These are phyloP conservation scores for Hololepta plana DNA, from an alignment of 2,888 invertebrate genomes.

Conservation along the genomic window DNA sequence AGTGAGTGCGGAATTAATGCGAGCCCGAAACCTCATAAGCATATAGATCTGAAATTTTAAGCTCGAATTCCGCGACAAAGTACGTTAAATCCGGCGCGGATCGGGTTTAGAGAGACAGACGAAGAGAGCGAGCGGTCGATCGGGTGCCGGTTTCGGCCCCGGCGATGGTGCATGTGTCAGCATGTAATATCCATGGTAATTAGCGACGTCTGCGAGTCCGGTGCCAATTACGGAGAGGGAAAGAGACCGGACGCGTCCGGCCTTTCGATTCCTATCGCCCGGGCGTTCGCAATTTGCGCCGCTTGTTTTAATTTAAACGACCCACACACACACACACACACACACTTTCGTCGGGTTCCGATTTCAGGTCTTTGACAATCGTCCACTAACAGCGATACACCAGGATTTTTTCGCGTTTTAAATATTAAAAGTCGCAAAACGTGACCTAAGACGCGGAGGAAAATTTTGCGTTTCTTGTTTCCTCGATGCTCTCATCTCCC, in stretches of 20 bases:
- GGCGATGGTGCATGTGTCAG: slow-evolving; percentile 18
- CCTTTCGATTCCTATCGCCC: slow-evolving; percentile 21
- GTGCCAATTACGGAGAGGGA: slow-evolving; percentile 10
- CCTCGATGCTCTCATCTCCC: too few relatives aligned
- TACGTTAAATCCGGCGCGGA: too few relatives aligned
- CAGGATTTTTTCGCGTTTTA: too few relatives aligned
- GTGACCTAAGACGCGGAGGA: too few relatives aligned
- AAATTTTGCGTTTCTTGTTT: too few relatives aligned
- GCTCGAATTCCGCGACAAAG: slow-evolving; percentile 16
- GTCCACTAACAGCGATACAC: too few relatives aligned
- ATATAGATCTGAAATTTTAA: slow-evolving; percentile 21
- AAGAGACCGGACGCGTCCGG: slow-evolving; percentile 16
- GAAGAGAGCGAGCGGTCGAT: slow-evolving; percentile 11
- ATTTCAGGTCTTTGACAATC: too few relatives aligned
- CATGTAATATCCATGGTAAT: slow-evolving; percentile 25
- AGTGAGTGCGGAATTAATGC: too few relatives aligned
- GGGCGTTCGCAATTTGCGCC: slow-evolving; percentile 19
- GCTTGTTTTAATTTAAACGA: slow-evolving; percentile 21
- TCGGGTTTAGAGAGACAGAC: too few relatives aligned
- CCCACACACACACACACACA: slow-evolving; percentile 5
- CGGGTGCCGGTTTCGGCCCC: slow-evolving; percentile 13
- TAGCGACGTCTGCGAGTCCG: slow-evolving; percentile 21
- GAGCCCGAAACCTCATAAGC: too few relatives aligned
- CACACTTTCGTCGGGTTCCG: too few relatives aligned
- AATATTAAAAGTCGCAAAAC: too few relatives aligned